Conservation (phyloP, 2,113 vertebrate genomes). For the Rattus rattus region DNA sequence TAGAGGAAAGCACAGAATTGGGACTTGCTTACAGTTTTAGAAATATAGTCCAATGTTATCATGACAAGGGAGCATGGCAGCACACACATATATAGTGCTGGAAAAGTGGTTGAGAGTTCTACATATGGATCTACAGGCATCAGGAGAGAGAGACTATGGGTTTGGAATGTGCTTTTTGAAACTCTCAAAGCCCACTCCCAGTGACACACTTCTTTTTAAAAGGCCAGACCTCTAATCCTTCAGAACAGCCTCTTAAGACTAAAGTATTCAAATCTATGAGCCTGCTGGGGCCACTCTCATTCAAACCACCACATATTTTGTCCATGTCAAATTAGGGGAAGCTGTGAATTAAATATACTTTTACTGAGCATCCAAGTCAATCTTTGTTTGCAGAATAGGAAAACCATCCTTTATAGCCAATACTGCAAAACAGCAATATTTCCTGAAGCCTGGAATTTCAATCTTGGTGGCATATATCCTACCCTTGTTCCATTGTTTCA, state of each 20-base stretch:
- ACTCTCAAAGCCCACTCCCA: too few relatives aligned
- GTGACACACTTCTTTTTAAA: too few relatives aligned
- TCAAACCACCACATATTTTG: neutral
- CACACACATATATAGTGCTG: neutral
- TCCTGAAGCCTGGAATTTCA: neutral
- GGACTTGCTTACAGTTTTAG: neutral
- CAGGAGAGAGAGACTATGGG: neutral
- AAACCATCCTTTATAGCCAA: neutral
- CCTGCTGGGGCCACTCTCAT: too few relatives aligned
- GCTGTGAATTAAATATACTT: neutral
- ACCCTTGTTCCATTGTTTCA: neutral
- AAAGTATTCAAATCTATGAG: too few relatives aligned
- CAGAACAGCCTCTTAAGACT: too few relatives aligned
- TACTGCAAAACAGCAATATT: rapidly evolving
- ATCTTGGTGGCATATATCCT: too few relatives aligned
- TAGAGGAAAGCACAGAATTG: neutral
- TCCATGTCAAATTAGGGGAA: neutral
- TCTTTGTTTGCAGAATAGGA: neutral
- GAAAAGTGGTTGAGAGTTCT: neutral
- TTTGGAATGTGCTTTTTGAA: neutral
- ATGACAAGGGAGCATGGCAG: neutral
- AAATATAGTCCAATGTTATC: neutral
- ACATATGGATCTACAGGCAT: neutral
- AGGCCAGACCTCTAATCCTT: too few relatives aligned
- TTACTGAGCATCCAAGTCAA: neutral